Percentiles rank a stretch among this genome's conserved stretches.
phyloP scores from a whole-genome alignment of 2,113 vertebrate species.

The Stictonetta naevosa region DNA sequence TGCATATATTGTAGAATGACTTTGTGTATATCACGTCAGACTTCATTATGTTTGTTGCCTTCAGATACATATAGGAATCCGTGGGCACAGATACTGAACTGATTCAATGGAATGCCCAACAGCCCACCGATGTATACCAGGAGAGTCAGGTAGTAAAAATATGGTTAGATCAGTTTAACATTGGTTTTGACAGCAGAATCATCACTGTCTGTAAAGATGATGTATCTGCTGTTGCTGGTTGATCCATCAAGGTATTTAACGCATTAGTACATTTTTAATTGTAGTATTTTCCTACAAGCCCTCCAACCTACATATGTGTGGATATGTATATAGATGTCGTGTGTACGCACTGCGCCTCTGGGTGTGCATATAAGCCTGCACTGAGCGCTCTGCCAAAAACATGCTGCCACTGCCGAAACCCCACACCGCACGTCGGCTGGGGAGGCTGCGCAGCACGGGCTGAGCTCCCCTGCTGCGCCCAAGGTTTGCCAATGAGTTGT shows the following conservation, averaged over 20 bases:
- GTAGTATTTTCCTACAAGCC: background rate
- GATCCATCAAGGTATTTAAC: background rate
- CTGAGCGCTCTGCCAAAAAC: background rate
- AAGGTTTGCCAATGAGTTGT: background rate
- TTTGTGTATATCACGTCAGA: rapidly evolving
- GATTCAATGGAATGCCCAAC: too few species aligned
- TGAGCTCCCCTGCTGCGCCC: background rate
- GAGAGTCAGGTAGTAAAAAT: background rate
- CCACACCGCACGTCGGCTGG: rapidly evolving
- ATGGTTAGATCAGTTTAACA: background rate
- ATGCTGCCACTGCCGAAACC: background rate
- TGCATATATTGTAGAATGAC: rapidly evolving
- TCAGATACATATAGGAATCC: rapidly evolving
- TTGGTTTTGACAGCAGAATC: background rate
- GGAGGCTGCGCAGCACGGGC: background rate
- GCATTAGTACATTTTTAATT: too few species aligned
- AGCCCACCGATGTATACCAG: background rate
- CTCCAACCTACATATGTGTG: rapidly evolving
- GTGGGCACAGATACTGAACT: background rate
- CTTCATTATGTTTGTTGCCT: background rate
- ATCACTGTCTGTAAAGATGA: background rate
- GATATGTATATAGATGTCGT: rapidly evolving
- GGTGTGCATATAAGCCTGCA: rapidly evolving
- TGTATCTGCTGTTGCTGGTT: too few species aligned
- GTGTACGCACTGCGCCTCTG: rapidly evolving